Evolutionary conservation across 1,140 invertebrate genomes (phyloP).

Genomic region (Tetramorium parvispinum): DNA sequence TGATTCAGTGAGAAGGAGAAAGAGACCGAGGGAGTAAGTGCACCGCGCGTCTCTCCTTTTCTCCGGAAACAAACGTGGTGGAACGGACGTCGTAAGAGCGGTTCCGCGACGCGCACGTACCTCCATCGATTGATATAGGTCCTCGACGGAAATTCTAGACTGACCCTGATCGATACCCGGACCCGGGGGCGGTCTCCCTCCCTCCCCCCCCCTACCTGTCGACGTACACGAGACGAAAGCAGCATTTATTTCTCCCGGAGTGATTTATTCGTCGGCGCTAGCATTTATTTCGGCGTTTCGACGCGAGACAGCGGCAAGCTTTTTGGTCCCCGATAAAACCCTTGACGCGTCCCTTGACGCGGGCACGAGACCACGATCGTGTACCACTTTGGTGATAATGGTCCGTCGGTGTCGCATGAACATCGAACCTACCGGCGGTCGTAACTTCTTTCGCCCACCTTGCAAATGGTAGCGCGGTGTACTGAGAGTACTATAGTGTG

Average conservation of each 20-base stretch:
- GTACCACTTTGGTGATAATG: conserved; percentile 55
- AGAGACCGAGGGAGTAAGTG: neutral
- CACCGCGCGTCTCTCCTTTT: neutral
- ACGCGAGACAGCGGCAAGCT: conserved; percentile 47
- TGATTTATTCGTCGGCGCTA: conserved; percentile 62
- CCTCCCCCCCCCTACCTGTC: conserved; percentile 15
- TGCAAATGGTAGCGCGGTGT: neutral
- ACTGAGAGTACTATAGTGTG: neutral
- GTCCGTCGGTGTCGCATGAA: conserved; percentile 20
- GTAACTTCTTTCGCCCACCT: neutral
- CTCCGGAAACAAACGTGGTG: conserved; percentile 40
- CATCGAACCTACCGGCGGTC: neutral
- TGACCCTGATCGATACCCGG: conserved; percentile 64
- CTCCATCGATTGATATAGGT: conserved; percentile 63
- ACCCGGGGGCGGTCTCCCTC: neutral
- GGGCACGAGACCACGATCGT: conserved; percentile 37
- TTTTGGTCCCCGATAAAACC: conserved; percentile 59
- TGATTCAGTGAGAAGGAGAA: conserved; percentile 16
- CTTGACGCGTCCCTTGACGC: conserved; percentile 46
- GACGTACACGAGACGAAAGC: conserved; percentile 50
- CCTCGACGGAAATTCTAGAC: conserved; percentile 63
- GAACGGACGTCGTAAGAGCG: conserved; percentile 58
- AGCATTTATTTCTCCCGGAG: conserved; percentile 56
- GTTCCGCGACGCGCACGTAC: conserved; percentile 55
- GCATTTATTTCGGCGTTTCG: conserved; percentile 62